These are phyloP conservation scores for Platysteira castanea DNA, from an alignment of 2,113 vertebrate genomes.

Conservation along the genomic window DNA sequence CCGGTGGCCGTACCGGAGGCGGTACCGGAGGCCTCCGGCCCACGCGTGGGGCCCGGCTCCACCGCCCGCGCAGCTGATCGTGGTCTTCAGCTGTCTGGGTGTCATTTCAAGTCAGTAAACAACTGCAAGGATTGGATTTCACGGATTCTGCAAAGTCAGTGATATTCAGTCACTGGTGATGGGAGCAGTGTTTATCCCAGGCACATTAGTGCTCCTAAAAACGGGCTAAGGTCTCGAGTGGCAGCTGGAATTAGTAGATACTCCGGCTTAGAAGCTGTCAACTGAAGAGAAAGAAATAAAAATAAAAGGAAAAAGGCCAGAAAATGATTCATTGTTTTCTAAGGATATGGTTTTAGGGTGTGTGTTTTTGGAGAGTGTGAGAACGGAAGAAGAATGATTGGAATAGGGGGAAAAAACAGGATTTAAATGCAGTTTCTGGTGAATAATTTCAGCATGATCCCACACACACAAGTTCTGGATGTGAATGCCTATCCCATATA, in stretches of 20 bases:
- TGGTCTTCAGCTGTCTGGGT: neutral
- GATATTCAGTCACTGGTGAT: neutral
- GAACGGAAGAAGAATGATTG: neutral
- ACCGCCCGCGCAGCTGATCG: neutral
- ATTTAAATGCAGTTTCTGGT: neutral
- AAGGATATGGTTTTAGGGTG: neutral
- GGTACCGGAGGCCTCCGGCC: neutral
- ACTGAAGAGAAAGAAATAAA: neutral
- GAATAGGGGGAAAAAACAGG: neutral
- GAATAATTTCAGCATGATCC: neutral
- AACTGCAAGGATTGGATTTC: constrained; percentile 29
- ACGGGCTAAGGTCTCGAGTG: neutral
- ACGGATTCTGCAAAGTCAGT: constrained; percentile 7
- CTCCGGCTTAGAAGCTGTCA: neutral
- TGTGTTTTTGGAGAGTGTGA: neutral
- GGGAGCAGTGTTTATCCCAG: neutral
- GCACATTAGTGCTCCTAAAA: neutral
- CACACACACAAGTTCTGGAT: neutral
- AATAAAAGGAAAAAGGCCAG: neutral
- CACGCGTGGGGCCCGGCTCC: neutral
- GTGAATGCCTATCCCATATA: neutral
- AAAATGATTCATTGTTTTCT: neutral
- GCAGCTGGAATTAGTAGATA: neutral
- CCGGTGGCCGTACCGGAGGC: neutral
- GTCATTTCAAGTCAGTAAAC: neutral